phyloP scores from a whole-genome alignment of 1,140 invertebrate genomes.

The Pogonomyrmex californicus region DNA sequence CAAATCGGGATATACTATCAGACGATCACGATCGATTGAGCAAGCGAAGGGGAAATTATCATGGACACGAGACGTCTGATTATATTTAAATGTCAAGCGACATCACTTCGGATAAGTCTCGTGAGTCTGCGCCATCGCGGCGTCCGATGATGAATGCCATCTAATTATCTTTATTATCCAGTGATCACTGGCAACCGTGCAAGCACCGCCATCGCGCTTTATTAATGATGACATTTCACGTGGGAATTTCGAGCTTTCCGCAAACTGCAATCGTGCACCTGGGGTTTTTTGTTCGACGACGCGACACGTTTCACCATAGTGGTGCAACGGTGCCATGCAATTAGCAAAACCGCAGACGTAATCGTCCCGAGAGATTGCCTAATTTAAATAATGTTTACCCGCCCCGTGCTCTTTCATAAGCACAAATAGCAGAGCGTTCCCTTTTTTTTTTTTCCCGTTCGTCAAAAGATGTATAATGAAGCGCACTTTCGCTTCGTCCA shows the following conservation, averaged over 20 bases:
- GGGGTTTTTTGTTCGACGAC: conserved; percentile 56
- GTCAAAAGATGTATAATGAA: conserved; percentile 36
- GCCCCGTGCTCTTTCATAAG: conserved; percentile 12
- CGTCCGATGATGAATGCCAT: conserved; percentile 32
- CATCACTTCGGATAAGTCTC: conserved; percentile 26
- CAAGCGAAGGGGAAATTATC: conserved; percentile 30
- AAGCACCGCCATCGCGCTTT: conserved; percentile 34
- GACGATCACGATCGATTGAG: conserved; percentile 17
- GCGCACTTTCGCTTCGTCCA: conserved; percentile 6
- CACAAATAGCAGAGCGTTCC: neutral
- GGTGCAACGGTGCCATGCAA: conserved; percentile 53
- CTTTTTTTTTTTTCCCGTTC: conserved; percentile 6
- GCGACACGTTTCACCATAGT: conserved; percentile 55
- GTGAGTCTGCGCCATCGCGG: conserved; percentile 2
- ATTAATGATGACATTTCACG: conserved; percentile 63
- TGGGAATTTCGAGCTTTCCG: conserved; percentile 28
- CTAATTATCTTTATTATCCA: conserved; percentile 66
- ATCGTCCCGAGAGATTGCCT: conserved; percentile 59
- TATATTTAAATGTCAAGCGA: conserved; percentile 61
- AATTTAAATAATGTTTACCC: conserved; percentile 70
- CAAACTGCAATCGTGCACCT: conserved; percentile 18
- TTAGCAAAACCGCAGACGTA: conserved; percentile 69
- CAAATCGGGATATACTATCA: neutral
- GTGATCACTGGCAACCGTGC: conserved; percentile 33
- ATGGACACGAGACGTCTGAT: neutral